Evolutionary conservation across 2,888 invertebrate species (phyloP).

Genomic region (Nomada goodeniana): DNA sequence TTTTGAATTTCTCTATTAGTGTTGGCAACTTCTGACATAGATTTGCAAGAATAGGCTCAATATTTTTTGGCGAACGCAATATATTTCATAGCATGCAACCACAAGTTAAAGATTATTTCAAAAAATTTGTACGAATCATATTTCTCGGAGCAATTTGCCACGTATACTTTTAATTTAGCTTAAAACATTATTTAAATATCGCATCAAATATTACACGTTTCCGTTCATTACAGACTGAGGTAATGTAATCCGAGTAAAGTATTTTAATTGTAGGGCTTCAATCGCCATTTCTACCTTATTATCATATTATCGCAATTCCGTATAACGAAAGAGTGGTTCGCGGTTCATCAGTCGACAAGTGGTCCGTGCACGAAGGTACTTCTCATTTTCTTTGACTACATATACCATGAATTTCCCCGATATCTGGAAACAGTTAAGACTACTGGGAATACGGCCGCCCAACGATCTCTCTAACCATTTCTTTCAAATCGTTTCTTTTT

Average conservation of each 20-base stretch:
- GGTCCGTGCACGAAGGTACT: constrained; percentile 27
- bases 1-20: no score
- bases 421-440: constrained; percentile 71
- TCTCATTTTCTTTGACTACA: constrained; percentile 49
- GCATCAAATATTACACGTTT: background rate
- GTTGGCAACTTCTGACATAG: no score
- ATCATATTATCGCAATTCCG: background rate
- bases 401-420: constrained; percentile 63
- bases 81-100: no score
- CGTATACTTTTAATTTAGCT: background rate
- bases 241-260: background rate
- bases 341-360: constrained; percentile 38
- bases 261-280: background rate
- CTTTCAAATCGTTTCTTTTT: constrained; percentile 45
- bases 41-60: no score
- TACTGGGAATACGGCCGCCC: constrained; percentile 62
- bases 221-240: background rate
- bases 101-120: no score
- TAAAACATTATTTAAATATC: constrained; percentile 1
- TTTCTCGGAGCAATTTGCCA: background rate
- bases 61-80: no score
- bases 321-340: constrained; percentile 34
- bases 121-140: background rate
- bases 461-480: constrained; percentile 49
- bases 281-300: constrained; percentile 12